Evolutionary conservation across 2,113 vertebrate genomes (phyloP), one percentile per base, ranked within the genome.

Genomic region (Eulacestoma nigropectus): DNA sequence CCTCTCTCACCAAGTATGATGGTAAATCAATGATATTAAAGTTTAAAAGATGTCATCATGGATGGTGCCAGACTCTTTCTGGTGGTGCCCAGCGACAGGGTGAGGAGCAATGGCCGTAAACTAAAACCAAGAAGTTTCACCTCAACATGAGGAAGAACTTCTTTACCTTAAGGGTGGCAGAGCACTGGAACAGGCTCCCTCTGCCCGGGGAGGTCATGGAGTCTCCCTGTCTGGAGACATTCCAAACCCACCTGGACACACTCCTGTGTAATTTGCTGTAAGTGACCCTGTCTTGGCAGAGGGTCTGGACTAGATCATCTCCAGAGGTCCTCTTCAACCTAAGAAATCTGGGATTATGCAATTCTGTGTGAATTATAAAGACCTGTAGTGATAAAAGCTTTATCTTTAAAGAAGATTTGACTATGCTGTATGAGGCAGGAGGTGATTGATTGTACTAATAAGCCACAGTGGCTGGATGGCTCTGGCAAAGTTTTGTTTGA

Each of bases 181-280:
- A 68, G 39, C 20, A 15, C 20, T 39, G 25, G 39, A 41, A 47
- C 9, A 53, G 35, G 13, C 25, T n/a, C n/a, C n/a, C n/a, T n/a
- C n/a, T 55, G 39, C 3, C 0, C 10, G 26, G 21, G 17, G 14
- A 41, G 14, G 14, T 35, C 0, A 0, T 26, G 41, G 70, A 41
- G 30, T 76, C 9, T 68, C 39, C 53, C 3, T 59, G 9, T 82
- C 8, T 53, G 17, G 39, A 53, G 39, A 19, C 11, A 41, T 55
- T 75, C 62, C n/a, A 60, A 68, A 59, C 33, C 39, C 20, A 11
- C 29, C 21, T 35, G 63, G 41, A 41, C 25, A 35, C 30, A 22
- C 11, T 55, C 21, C 25, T 68, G 47, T 41, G 30, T 60, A 26
- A 47, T 33, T 21, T 83, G n/a, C 17, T 62, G 4, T 23, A 23